Evolutionary conservation across 2,888 invertebrate genomes (phyloP).

Genomic region (Tholera decimalis): DNA sequence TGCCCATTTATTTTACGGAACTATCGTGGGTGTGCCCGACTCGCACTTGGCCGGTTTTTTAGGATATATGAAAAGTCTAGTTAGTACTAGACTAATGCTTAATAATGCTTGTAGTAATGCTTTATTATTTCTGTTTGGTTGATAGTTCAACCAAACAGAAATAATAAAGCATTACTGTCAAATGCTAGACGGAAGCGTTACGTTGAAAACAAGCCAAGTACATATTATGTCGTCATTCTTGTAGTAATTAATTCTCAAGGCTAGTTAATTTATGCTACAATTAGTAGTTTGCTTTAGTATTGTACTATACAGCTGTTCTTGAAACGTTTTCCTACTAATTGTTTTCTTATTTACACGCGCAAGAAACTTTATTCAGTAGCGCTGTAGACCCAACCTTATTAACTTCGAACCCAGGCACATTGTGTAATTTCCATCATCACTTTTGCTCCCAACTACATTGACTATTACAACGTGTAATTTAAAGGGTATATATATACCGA

Average conservation of each 20-base stretch:
- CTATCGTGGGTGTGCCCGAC: no score
- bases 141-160: neutral
- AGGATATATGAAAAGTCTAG: neutral
- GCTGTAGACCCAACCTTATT: no score
- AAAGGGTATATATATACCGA: no score
- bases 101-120: no score
- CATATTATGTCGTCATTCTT: conserved; percentile 12
- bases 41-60: neutral
- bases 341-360: conserved; percentile 6
- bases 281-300: conserved; percentile 14
- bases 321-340: neutral
- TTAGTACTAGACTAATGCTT: no score
- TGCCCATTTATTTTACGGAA: no score
- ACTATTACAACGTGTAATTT: no score
- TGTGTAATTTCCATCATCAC: no score
- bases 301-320: conserved; percentile 29
- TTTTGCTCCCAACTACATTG: no score
- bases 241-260: conserved; percentile 45
- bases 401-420: no score
- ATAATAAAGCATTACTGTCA: neutral
- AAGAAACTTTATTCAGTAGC: neutral
- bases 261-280: conserved; percentile 9
- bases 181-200: neutral
- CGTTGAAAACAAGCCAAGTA: neutral
- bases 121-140: no score